Percentiles rank a stretch among this genome's conserved stretches.
These are phyloP conservation scores for Andricus curvator DNA, from an alignment of 2,888 invertebrate species.

Conservation along the genomic window DNA sequence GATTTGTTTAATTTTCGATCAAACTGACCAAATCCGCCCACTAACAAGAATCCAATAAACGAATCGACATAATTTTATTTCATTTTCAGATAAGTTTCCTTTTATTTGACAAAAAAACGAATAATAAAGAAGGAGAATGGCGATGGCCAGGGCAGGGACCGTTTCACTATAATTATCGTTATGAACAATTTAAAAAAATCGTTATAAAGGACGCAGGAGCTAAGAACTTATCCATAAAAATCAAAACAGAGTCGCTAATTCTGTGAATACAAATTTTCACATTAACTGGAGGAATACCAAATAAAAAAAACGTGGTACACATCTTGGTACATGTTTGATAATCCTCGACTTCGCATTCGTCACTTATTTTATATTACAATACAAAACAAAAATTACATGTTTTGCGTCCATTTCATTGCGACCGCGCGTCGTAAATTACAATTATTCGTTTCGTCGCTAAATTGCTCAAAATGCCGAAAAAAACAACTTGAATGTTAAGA, in stretches of 20 bases:
- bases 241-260: conserved; percentile 12
- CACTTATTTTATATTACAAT: conserved; percentile 7
- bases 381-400: conserved; percentile 5
- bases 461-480: background rate
- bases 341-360: background rate
- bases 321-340: background rate
- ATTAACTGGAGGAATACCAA: background rate
- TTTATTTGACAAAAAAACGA: conserved; percentile 64
- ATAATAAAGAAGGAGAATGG: conserved; percentile 66
- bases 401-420: background rate
- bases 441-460: background rate
- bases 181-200: conserved; percentile 51
- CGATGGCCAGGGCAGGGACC: conserved; percentile 72
- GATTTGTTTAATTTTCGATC: conserved; percentile 21
- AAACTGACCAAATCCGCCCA: conserved; percentile 47
- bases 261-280: background rate
- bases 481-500: background rate
- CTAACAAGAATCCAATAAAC: conserved; percentile 57
- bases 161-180: conserved; percentile 56
- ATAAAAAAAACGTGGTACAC: background rate
- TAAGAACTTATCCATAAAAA: conserved; percentile 4
- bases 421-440: background rate
- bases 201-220: conserved; percentile 7
- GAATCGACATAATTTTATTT: conserved; percentile 42
- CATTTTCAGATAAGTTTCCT: conserved; percentile 57